Evolutionary conservation across 2,888 invertebrate species (phyloP).

Genomic region (Cremastinae sp.): DNA sequence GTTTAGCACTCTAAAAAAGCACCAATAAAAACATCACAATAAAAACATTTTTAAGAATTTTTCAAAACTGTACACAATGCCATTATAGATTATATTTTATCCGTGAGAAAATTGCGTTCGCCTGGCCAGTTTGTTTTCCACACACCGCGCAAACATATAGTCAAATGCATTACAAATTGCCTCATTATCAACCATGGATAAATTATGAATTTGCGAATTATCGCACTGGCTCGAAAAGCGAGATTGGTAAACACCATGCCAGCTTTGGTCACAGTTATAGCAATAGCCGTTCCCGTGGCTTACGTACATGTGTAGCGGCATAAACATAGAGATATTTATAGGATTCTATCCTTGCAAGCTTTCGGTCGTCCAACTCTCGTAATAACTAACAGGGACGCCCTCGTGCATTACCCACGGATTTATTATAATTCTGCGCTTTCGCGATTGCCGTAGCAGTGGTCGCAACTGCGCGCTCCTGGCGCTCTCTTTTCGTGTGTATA

Average conservation of each 20-base stretch:
- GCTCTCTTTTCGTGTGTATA: slow-evolving; percentile 49
- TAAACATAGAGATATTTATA: slow-evolving; percentile 31
- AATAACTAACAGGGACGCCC: slow-evolving; percentile 74
- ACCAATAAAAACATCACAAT: slow-evolving; percentile 72
- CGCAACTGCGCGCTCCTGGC: slow-evolving; percentile 65
- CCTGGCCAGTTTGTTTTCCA: slow-evolving; percentile 22
- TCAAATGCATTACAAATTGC: slow-evolving; percentile 60
- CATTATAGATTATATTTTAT: slow-evolving; percentile 7
- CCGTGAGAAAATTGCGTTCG: slow-evolving; percentile 15
- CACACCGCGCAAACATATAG: slow-evolving; percentile 16
- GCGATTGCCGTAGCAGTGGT: slow-evolving; percentile 75
- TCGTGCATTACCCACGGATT: slow-evolving; percentile 76
- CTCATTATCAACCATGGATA: slow-evolving; percentile 58
- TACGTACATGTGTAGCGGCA: background rate
- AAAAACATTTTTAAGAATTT: slow-evolving; percentile 56
- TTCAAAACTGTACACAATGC: slow-evolving; percentile 11
- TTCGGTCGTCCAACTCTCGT: slow-evolving; percentile 70
- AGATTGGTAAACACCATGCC: slow-evolving; percentile 34
- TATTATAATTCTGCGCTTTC: slow-evolving; percentile 77
- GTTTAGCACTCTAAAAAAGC: slow-evolving; percentile 41
- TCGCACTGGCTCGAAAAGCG: slow-evolving; percentile 30
- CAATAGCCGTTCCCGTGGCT: slow-evolving; percentile 12
- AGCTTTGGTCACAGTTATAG: slow-evolving; percentile 38
- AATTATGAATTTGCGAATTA: slow-evolving; percentile 59
- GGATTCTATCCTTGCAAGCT: slow-evolving; percentile 17